Evolutionary conservation across 2,888 invertebrate species (phyloP).

Genomic region (Notodonta ziczac): DNA sequence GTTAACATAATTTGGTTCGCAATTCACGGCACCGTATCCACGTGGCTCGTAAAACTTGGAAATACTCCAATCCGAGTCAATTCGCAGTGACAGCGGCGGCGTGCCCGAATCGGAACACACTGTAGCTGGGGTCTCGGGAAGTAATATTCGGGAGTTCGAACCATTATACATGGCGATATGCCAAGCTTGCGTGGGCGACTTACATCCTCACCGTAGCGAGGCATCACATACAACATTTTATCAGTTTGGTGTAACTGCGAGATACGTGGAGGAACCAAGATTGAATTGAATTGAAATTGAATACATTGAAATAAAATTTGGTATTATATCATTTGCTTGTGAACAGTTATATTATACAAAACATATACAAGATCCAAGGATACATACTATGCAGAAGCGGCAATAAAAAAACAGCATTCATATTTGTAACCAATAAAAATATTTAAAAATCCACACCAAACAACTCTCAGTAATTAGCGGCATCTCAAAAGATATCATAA

Average conservation of each 20-base stretch:
- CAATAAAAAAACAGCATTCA: no score
- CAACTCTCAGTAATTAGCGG: background rate
- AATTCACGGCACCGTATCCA: constrained; percentile 16
- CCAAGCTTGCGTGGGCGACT: constrained; percentile 51
- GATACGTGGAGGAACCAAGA: background rate
- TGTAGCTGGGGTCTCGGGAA: constrained; percentile 46
- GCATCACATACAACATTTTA: constrained; percentile 21
- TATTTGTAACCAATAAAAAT: background rate
- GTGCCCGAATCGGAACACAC: constrained; percentile 23
- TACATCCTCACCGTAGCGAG: constrained; percentile 31
- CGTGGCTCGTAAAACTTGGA: constrained; percentile 38
- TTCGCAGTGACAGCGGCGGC: constrained; percentile 19
- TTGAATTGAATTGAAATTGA: background rate
- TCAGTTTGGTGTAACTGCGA: constrained; percentile 11
- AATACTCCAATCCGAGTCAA: constrained; percentile 36
- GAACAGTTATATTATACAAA: no score
- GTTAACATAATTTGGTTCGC: constrained; percentile 20
- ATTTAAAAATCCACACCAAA: background rate
- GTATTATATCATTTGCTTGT: background rate
- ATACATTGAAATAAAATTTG: background rate
- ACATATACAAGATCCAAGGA: no score
- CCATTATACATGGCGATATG: constrained; percentile 61
- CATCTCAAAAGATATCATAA: constrained; percentile 27
- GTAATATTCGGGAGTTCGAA: constrained; percentile 60
- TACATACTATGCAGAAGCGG: no score